These are phyloP conservation scores for Chymomyza amoena DNA, from an alignment of 2,888 invertebrate species.

Conservation along the genomic window DNA sequence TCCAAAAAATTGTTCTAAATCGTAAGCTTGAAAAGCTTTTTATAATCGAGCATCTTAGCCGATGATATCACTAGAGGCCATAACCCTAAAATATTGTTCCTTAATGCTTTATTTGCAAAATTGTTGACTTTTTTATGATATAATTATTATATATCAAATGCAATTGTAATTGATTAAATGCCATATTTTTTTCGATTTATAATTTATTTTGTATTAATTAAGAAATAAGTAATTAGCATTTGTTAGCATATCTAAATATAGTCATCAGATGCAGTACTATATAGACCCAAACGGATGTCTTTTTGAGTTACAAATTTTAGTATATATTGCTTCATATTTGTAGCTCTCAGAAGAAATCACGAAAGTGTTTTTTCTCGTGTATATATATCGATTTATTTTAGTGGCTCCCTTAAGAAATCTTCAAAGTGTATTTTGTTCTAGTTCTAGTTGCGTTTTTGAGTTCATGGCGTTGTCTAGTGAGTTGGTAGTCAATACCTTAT, in stretches of 20 bases:
- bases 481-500: neutral
- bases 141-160: neutral
- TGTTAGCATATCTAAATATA: neutral
- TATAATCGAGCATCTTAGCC: neutral
- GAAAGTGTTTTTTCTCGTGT: too few relatives aligned
- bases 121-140: neutral
- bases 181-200: neutral
- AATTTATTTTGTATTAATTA: neutral
- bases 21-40: too few relatives aligned
- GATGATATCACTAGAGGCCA: neutral
- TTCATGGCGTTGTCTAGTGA: neutral
- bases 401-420: neutral
- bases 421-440: neutral
- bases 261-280: neutral
- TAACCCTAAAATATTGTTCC: too few relatives aligned
- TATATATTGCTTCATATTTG: too few relatives aligned
- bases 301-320: neutral
- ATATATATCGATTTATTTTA: neutral
- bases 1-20: too few relatives aligned
- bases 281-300: neutral
- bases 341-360: too few relatives aligned
- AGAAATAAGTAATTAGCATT: neutral
- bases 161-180: neutral
- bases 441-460: conserved; percentile 5
- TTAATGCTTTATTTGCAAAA: neutral